Evolutionary conservation across 1,140 invertebrate genomes (phyloP).

Genomic region (Rhyacophila brunnea): DNA sequence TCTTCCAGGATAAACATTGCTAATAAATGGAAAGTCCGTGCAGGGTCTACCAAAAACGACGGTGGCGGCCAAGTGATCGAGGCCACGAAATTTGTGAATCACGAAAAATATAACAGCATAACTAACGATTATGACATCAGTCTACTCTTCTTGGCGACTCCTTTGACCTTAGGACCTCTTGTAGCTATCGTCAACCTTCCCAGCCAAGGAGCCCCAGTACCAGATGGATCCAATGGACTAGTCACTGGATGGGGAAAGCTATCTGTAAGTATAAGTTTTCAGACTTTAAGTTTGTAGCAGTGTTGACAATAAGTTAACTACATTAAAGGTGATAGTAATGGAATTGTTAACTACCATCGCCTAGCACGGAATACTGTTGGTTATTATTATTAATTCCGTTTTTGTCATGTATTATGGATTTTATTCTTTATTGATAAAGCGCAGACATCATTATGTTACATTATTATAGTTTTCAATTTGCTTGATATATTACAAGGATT

Average conservation of each 20-base stretch:
- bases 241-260: slow-evolving; percentile 18
- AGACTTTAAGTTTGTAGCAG: too few species aligned
- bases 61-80: not conserved
- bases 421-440: not conserved
- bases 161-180: not conserved
- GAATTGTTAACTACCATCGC: too few species aligned
- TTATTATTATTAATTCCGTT: too few species aligned
- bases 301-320: not conserved
- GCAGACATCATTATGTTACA: not conserved
- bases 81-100: not conserved
- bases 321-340: too few species aligned
- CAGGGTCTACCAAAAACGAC: slow-evolving; percentile 4
- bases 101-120: not conserved
- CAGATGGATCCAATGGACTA: slow-evolving; percentile 4
- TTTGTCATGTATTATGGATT: too few species aligned
- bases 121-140: not conserved
- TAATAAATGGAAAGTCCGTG: too few species aligned
- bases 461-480: not conserved
- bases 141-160: not conserved
- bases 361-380: too few species aligned
- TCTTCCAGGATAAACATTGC: too few species aligned
- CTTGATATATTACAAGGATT: too few species aligned
- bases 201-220: not conserved
- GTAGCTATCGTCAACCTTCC: not conserved
- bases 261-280: not conserved